Base-by-base conservation (phyloP, 2,113 vertebrate genomes). In the Epinephelus fuscoguttatus region DNA sequence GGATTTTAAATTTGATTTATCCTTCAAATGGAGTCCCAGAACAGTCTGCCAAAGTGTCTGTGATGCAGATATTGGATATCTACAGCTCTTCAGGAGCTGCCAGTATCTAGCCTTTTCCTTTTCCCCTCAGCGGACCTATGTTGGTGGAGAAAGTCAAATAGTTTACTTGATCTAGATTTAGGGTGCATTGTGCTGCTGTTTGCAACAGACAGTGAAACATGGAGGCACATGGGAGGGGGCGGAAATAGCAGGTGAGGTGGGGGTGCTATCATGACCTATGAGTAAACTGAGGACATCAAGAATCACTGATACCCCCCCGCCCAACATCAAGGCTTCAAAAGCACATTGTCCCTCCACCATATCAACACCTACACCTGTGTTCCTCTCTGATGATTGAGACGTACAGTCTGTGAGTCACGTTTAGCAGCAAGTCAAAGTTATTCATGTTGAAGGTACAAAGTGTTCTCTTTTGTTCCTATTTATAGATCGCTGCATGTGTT, bases 251-350 rank as follows among this genome's bases (percentile, higher is more conserved):
- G 49, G 60, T 59, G 73, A 78, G 40, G 69, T 30, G 55, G 33
- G n/a, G 19, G 27, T 13, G 33, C 23, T 49, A 17, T 30, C 3
- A 2, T 84, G 84, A 89, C 86, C 87, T 92, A 33, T 82, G 81
- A 81, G 45, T 50, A 64, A 84, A 61, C 50, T 8, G 37, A 70
- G 21, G 64, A 66, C 67, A 81, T 72, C 53, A 86, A 69, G 33
- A 84, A 70, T 19, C 63, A 6, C 50, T 53, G 69, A 59, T 73
- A 25, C 67, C 67, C 19, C 45, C 57, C 33, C 3, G 7, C 27
- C 66, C 37, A 18, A 76, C 81, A 69, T 79, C 67, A 82, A 81
- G 85, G 76, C 79, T 69, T 84, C 70, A 73, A 61, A 85, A 52
- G 76, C 71, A 4, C 55, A 33, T 3, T 52, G 53, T 12, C 2